These are phyloP conservation scores for Limnephilus auricula DNA, from an alignment of 2,888 invertebrate species.

Conservation along the genomic window DNA sequence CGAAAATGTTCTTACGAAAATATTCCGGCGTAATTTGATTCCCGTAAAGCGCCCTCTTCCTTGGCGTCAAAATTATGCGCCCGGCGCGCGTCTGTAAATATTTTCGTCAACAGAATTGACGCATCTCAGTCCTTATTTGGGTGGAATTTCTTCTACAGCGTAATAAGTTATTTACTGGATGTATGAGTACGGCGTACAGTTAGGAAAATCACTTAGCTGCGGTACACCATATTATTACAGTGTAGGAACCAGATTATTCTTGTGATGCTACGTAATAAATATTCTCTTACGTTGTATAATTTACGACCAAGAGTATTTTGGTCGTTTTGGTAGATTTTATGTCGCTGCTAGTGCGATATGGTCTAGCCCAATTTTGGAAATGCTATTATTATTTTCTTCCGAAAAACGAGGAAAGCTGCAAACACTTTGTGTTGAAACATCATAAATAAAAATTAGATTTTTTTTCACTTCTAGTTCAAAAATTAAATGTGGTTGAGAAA, in stretches of 20 bases:
- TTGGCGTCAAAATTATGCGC: constrained; percentile 25
- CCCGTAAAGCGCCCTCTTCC: constrained; percentile 25
- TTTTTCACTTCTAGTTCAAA: not conserved
- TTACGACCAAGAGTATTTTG: not conserved
- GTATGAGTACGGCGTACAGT: not conserved
- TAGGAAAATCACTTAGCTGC: not conserved
- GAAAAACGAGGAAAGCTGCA: not conserved
- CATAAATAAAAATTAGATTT: not conserved
- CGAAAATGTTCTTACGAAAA: constrained; percentile 13
- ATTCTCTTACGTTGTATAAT: not conserved
- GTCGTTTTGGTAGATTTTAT: not conserved
- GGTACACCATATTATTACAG: constrained; percentile 2
- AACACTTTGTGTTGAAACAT: not conserved
- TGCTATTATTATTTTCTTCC: not conserved
- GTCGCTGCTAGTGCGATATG: not conserved
- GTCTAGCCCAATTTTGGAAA: not conserved
- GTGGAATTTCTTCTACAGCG: not conserved
- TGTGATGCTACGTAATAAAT: not conserved
- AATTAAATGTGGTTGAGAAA: not conserved
- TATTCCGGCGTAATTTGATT: constrained; percentile 30
- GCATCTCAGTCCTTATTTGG: not conserved
- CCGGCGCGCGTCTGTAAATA: constrained; percentile 6
- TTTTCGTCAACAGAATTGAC: constrained; percentile 45
- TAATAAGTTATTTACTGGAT: not conserved
- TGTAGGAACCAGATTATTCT: not conserved